A percentile compares a stretch with the other conserved stretches of the same genome.
Conservation (phyloP, 2,113 vertebrate species). For the Procavia capensis region DNA sequence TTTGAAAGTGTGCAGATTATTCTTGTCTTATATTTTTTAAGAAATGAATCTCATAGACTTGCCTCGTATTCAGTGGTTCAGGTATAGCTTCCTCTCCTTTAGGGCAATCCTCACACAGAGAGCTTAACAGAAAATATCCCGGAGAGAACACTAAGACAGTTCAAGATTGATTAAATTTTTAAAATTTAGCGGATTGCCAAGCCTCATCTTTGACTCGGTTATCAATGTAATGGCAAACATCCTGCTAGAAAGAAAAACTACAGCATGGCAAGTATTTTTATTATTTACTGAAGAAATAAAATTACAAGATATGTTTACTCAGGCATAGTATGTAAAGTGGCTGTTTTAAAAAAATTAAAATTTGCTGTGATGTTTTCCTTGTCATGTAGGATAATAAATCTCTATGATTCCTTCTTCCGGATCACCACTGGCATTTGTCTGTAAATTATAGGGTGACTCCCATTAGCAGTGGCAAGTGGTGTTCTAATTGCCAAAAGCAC, state of each 20-base stretch:
- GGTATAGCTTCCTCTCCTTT: not conserved
- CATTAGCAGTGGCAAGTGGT: conserved; percentile 47
- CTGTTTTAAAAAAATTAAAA: not conserved
- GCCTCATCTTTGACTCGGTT: not conserved
- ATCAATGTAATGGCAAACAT: not conserved
- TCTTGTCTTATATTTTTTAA: not conserved
- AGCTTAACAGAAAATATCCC: not conserved
- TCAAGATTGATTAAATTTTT: not conserved
- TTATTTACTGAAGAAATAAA: conserved; percentile 42
- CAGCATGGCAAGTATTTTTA: not conserved
- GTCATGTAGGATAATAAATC: not conserved
- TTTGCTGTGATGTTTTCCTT: not conserved
- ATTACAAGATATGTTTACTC: not conserved
- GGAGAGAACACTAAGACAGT: not conserved
- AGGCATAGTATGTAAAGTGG: not conserved
- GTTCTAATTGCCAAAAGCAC: conserved; percentile 41
- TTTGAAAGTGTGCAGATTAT: not conserved
- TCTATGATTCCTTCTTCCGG: conserved; percentile 9
- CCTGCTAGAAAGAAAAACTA: not conserved
- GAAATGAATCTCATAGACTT: not conserved
- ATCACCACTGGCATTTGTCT: not conserved
- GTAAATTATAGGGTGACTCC: conserved; percentile 1
- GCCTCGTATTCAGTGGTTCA: not conserved
- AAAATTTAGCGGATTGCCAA: not conserved
- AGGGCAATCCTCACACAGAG: not conserved